Conservation (phyloP, 2,888 invertebrate genomes). For the Bellardia bayeri region DNA sequence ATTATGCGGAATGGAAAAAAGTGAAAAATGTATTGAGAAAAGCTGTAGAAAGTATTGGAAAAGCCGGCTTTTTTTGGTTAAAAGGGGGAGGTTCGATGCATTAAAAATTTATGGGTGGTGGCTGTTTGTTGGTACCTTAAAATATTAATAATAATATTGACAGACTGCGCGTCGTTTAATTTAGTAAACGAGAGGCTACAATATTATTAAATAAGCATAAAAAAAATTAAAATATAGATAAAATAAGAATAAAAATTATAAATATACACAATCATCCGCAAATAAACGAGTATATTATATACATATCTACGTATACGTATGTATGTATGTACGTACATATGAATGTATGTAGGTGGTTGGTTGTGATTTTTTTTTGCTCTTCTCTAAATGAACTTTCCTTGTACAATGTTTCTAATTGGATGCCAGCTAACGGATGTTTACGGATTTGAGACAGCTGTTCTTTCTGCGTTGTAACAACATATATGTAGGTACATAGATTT, state of each 20-base stretch:
- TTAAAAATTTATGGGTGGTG: slow-evolving; percentile 70
- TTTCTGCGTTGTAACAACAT: not conserved
- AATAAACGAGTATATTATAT: not conserved
- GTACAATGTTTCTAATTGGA: slow-evolving; percentile 22
- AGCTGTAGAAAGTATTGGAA: slow-evolving; percentile 43
- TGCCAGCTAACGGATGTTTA: slow-evolving; percentile 49
- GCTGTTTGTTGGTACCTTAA: slow-evolving; percentile 46
- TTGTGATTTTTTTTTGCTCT: not conserved
- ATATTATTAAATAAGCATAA: slow-evolving; percentile 1
- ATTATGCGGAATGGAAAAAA: slow-evolving; percentile 40
- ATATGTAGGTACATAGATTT: not conserved
- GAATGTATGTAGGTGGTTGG: not conserved
- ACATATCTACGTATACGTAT: too few species aligned
- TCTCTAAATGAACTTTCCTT: slow-evolving; percentile 25
- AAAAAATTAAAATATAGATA: slow-evolving; percentile 4
- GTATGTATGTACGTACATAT: slow-evolving; percentile 8
- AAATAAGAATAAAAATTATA: not conserved
- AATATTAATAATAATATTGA: not conserved
- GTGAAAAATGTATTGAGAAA: slow-evolving; percentile 40
- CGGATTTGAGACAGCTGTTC: slow-evolving; percentile 56
- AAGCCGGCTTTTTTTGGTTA: slow-evolving; percentile 59
- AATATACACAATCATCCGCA: not conserved
- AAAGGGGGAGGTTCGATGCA: slow-evolving; percentile 61
- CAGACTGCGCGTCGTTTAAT: slow-evolving; percentile 9
- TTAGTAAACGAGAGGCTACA: not conserved